Base-by-base conservation (phyloP, 2,113 vertebrate species). In the Petrocephalus microphthalmus region DNA sequence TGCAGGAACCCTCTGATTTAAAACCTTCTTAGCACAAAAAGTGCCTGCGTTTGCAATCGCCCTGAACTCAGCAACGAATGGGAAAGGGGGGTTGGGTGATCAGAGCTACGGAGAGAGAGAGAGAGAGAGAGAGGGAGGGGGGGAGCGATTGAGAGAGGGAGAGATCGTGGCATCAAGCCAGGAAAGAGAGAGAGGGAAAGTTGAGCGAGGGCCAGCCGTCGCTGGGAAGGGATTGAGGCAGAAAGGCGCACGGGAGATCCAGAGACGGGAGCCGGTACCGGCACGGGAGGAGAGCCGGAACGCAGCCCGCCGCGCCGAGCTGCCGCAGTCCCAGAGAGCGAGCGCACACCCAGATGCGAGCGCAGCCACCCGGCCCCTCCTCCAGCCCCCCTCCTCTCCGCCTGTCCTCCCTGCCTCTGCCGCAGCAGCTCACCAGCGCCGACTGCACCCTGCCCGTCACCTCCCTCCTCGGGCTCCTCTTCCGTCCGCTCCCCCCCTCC, bases 1-100 rank as follows among this genome's bases (percentile, higher is more conserved):
- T 89, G 84, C 84, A 86, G 85, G 82, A 87, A 81, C 53, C 89
- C 67, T 60, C 51, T 49, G 53, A 89, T 60, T 71, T 87, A 83
- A 56, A 87, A 49, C 85, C 56, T 42, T 87, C 51, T 29, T 82
- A 82, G 85, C 53, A 89, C 85, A 87, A 82, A 86, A 89, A 87
- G 60, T 89, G 89, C 89, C 37, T 87, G 71, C 85, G 71, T 89
- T 52, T 82, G 85, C 89, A 89, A 64, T 87, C 89, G 33, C 71
- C 52, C 85, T 51, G 47, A 45, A 56, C 25, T 49, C 89, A 78
- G 33, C 84, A 10, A n/a, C 57, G 64, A n/a, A 45, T 56, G 15
- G 20, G 60, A 47, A 56, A 17, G 81, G n/a, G n/a, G 45, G 54
- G 33, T n/a, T 51, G 49, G 64, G 20, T 54, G 25, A 51, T 25